Percentiles rank a stretch among this genome's conserved stretches.
Conservation (phyloP, 1,140 invertebrate species). For the Spodoptera litura region DNA sequence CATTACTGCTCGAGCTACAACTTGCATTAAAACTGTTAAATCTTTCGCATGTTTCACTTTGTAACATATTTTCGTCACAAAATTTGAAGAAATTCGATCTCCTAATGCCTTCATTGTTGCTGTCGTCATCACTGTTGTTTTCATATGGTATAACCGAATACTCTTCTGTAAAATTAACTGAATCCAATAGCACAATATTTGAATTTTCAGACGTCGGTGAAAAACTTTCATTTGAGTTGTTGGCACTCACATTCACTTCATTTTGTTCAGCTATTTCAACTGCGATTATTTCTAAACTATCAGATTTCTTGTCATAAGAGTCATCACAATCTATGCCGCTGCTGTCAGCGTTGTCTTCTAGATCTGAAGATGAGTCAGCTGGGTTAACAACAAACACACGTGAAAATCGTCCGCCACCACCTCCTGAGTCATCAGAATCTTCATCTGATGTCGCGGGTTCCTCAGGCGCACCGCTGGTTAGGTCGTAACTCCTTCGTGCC, state of each 20-base stretch:
- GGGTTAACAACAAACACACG: constrained; percentile 92
- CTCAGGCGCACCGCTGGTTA: constrained; percentile 80
- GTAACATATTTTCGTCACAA: constrained; percentile 80
- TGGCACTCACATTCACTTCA: constrained; percentile 60
- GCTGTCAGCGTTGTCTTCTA: constrained; percentile 85
- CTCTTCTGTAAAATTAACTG: constrained; percentile 74
- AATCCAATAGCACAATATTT: constrained; percentile 74
- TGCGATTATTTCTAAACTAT: constrained; percentile 74
- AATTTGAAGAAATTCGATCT: constrained; percentile 72
- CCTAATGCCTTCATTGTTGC: constrained; percentile 57
- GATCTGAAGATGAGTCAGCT: constrained; percentile 88
- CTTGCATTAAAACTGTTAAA: constrained; percentile 80
- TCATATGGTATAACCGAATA: constrained; percentile 69
- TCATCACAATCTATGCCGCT: constrained; percentile 85
- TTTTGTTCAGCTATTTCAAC: constrained; percentile 70
- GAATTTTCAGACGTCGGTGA: constrained; percentile 60
- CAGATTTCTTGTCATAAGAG: constrained; percentile 79
- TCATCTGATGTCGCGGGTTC: constrained; percentile 86
- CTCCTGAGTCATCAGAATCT: constrained; percentile 89
- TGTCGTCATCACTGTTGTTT: constrained; percentile 61
- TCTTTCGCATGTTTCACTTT: constrained; percentile 78
- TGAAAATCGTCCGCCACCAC: constrained; percentile 90
- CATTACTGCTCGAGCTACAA: constrained; percentile 68
- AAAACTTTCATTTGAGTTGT: constrained; percentile 54
- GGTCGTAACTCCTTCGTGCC: constrained; percentile 84